Conservation (phyloP, 2,888 invertebrate genomes). For the Catocala fraxini region DNA sequence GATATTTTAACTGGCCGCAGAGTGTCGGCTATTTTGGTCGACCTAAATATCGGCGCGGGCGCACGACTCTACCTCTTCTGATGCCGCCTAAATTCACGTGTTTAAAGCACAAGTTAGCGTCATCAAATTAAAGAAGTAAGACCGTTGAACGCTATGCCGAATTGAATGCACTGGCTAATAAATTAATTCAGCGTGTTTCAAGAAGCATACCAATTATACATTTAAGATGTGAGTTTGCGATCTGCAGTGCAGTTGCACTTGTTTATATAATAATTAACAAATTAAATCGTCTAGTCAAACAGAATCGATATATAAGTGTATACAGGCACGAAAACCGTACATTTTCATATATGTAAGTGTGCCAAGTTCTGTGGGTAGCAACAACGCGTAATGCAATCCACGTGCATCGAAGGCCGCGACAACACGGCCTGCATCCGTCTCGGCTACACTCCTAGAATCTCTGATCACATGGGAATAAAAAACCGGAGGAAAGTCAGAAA, state of each 20-base stretch:
- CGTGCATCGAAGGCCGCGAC: constrained; percentile 72
- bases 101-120: constrained; percentile 50
- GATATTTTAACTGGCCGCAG: constrained; percentile 63
- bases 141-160: neutral
- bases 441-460: constrained; percentile 68
- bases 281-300: neutral
- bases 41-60: constrained; percentile 82
- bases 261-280: neutral
- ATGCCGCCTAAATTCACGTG: constrained; percentile 58
- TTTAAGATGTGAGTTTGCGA: neutral
- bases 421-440: constrained; percentile 67
- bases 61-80: constrained; percentile 58
- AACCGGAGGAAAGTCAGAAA: constrained; percentile 60
- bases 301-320: constrained; percentile 13
- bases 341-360: constrained; percentile 24
- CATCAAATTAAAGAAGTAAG: constrained; percentile 20
- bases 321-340: constrained; percentile 11
- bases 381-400: constrained; percentile 68
- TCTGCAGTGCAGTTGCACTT: neutral
- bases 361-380: constrained; percentile 53
- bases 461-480: constrained; percentile 65
- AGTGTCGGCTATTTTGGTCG: constrained; percentile 80
- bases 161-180: constrained; percentile 1
- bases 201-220: neutral
- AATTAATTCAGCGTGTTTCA: neutral